These are phyloP conservation scores for Drosophila subsilvestris DNA, from an alignment of 2,888 invertebrate genomes.

Conservation along the genomic window DNA sequence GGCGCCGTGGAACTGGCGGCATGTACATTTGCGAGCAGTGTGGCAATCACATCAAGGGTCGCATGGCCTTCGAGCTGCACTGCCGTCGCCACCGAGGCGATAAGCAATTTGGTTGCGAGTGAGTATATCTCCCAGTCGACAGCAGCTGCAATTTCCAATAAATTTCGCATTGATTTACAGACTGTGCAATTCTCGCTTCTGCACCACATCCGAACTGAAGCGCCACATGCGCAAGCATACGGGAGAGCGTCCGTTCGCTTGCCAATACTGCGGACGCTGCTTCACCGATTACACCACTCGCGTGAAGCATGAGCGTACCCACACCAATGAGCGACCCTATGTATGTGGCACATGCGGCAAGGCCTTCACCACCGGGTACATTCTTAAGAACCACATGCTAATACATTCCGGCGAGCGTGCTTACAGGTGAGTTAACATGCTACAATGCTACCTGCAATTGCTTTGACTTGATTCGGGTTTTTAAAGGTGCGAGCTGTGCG, in stretches of 20 bases:
- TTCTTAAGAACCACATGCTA: slow-evolving; percentile 70
- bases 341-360: slow-evolving; percentile 73
- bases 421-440: slow-evolving; percentile 52
- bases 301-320: slow-evolving; percentile 72
- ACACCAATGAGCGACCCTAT: slow-evolving; percentile 78
- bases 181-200: slow-evolving; percentile 70
- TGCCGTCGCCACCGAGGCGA: slow-evolving; percentile 74
- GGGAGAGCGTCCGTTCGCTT: slow-evolving; percentile 71
- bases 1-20: slow-evolving; percentile 66
- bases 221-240: slow-evolving; percentile 75
- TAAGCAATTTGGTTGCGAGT: slow-evolving; percentile 74
- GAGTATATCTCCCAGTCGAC: slow-evolving; percentile 20
- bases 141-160: no score
- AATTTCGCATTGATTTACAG: slow-evolving; percentile 16
- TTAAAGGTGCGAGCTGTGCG: slow-evolving; percentile 66
- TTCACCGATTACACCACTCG: slow-evolving; percentile 70
- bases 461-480: not conserved
- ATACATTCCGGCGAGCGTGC: slow-evolving; percentile 74
- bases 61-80: slow-evolving; percentile 71
- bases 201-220: slow-evolving; percentile 72
- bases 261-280: slow-evolving; percentile 72
- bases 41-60: slow-evolving; percentile 70
- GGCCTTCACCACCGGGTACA: slow-evolving; percentile 72
- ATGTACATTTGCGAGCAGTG: slow-evolving; percentile 71
- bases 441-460: not conserved